Evolutionary conservation across 2,113 vertebrate genomes (phyloP), one percentile per base, ranked within the genome.

Genomic region (Dipodomys spectabilis): DNA sequence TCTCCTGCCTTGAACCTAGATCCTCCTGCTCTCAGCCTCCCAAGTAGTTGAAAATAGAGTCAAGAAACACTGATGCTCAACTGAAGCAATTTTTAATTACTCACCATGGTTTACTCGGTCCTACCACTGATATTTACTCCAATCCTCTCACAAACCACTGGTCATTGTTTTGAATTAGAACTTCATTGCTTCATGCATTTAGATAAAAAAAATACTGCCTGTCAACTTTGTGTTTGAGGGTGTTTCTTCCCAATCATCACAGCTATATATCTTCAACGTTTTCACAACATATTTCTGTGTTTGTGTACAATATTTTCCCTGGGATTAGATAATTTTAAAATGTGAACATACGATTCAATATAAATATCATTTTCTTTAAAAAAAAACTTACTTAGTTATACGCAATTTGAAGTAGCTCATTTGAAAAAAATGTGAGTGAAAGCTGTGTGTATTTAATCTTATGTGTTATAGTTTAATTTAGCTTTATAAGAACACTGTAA

Each of bases 311-410:
- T 3, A 32, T 16, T 83, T 93, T 85, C 62, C 28, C 60, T 93
- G n/a, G 95, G 60, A 72, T 72, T 39, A 88, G 19, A 45, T 86
- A 74, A 45, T 53, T 95, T 92, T 91, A 95, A 87, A 49, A n/a
- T 89, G 28, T 91, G 82, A 94, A 85, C 25, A 93, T 86, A 89
- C 23, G 27, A 57, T 67, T 1, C 20, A 74, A 81, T 87, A 78
- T 78, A 95, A 94, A 91, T 72, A 89, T 23, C 0, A 12, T 49
- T 90, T 90, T 87, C 18, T 62, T 84, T n/a, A n/a, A 35, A 20
- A 88, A 95, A 86, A 91, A 44, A 15, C 28, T 13, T 20, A 87
- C 22, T 87, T 94, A 77, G 83, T 92, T 30, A 35, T 79, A 78
- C 2, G 20, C 30, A 73, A 86, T 8, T 85, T 53, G 32, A 80